Conservation (phyloP, 2,797 vertebrate genomes). For the Cyclopterus lumpus region DNA sequence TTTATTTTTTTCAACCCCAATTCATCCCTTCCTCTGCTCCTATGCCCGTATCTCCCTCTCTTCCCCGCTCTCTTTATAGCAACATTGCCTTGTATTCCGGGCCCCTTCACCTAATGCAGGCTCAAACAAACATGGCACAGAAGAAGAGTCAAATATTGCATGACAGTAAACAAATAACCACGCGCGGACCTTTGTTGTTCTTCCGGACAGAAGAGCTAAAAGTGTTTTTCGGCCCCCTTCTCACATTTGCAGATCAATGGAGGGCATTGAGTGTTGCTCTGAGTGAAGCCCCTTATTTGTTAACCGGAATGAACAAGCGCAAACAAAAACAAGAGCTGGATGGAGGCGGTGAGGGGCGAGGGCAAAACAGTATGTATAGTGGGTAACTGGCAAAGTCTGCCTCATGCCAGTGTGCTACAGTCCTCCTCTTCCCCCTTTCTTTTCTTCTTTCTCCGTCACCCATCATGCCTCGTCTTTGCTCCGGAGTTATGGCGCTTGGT, state of each 20-base stretch:
- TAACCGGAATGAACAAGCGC: conserved; percentile 39
- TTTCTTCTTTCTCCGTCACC: neutral
- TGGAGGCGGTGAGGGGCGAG: neutral
- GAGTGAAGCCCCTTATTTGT: conserved; percentile 35
- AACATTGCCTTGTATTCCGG: conserved; percentile 13
- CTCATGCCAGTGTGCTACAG: neutral
- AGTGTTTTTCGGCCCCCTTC: conserved; percentile 14
- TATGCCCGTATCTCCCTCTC: neutral
- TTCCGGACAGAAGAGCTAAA: conserved; percentile 41
- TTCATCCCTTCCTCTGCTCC: neutral
- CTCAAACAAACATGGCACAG: conserved; percentile 5
- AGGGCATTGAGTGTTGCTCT: conserved; percentile 41
- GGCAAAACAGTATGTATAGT: neutral
- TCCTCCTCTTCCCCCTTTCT: neutral
- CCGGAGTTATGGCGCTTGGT: neutral
- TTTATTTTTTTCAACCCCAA: neutral
- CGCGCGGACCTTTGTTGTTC: neutral
- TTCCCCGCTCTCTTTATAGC: conserved; percentile 24
- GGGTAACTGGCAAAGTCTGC: neutral
- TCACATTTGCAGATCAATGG: conserved; percentile 51
- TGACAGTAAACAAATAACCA: conserved; percentile 51
- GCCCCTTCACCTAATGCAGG: neutral
- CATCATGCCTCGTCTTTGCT: conserved; percentile 4
- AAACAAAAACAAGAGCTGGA: conserved; percentile 26
- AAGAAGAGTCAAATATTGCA: conserved; percentile 45